Conservation (phyloP, 1,140 invertebrate genomes). For the Platorchestia sp. region DNA sequence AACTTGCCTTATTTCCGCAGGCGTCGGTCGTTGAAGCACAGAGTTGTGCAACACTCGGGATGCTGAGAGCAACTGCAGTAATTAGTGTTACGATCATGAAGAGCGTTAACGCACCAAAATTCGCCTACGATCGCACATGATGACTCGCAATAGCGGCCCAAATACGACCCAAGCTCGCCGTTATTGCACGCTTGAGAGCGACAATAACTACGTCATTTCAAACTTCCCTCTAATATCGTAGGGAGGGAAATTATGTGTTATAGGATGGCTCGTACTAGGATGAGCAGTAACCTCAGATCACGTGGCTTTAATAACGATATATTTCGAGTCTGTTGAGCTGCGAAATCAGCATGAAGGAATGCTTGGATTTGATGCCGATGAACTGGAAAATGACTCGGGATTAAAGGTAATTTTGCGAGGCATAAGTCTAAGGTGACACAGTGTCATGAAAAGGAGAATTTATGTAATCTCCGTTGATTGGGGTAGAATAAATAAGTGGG, state of each 20-base stretch:
- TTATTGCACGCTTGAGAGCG: slow-evolving; percentile 3
- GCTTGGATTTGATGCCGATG: neutral
- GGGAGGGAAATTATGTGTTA: slow-evolving; percentile 34
- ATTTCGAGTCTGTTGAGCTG: neutral
- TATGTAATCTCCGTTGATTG: too few species aligned
- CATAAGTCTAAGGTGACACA: too few species aligned
- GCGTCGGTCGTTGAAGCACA: neutral
- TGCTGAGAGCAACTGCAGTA: neutral
- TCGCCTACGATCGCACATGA: neutral
- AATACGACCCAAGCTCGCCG: slow-evolving; percentile 18
- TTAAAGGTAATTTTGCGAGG: too few species aligned
- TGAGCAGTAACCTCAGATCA: slow-evolving; percentile 40
- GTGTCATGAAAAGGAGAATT: too few species aligned
- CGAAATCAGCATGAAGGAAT: neutral
- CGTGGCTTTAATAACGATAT: neutral
- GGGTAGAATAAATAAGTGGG: too few species aligned
- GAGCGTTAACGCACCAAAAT: slow-evolving; percentile 6
- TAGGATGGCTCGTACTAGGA: neutral
- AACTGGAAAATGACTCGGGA: neutral
- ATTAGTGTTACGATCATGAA: slow-evolving; percentile 45
- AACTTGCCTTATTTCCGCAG: too few species aligned
- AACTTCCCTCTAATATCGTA: slow-evolving; percentile 36
- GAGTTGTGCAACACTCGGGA: neutral
- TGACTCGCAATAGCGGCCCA: neutral
- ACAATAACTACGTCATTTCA: slow-evolving; percentile 48